Evolutionary conservation across 2,888 invertebrate genomes (phyloP).

Genomic region (Eristalinus aeneus): DNA sequence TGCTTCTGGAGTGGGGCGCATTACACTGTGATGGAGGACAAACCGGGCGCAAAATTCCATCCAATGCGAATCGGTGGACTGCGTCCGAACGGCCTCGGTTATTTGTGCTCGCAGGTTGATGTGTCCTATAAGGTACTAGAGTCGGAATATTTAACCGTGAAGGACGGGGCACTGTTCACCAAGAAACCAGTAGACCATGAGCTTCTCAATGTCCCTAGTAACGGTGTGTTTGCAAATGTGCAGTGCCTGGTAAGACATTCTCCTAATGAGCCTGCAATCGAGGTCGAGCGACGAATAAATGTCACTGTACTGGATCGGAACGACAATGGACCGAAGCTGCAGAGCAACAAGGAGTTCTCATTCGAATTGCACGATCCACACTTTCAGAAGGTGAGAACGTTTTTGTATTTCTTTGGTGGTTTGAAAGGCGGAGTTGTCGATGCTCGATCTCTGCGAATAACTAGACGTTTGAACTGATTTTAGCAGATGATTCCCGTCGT

Average conservation of each 20-base stretch:
- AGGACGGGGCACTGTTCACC: conserved; percentile 79
- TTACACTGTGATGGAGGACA: conserved; percentile 77
- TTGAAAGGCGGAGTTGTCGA: no score
- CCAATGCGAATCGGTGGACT: conserved; percentile 79
- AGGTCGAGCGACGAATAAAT: conserved; percentile 76
- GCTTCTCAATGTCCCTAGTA: conserved; percentile 76
- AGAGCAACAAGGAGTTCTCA: conserved; percentile 79
- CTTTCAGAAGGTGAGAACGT: conserved; percentile 77
- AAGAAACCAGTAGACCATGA: conserved; percentile 81
- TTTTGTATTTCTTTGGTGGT: not conserved
- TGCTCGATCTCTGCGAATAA: no score
- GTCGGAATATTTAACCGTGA: conserved; percentile 78
- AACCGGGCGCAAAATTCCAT: conserved; percentile 66
- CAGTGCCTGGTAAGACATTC: conserved; percentile 78
- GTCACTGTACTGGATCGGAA: conserved; percentile 91
- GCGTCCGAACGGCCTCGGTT: conserved; percentile 79
- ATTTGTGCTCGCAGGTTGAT: conserved; percentile 81
- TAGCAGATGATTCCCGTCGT: no score
- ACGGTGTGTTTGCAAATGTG: conserved; percentile 74
- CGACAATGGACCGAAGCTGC: conserved; percentile 92
- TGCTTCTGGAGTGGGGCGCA: conserved; percentile 78
- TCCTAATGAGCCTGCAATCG: conserved; percentile 55
- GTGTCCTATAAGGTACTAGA: conserved; percentile 81
- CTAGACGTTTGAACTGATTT: no score
- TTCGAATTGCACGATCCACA: conserved; percentile 78